Percentiles rank a stretch among this genome's conserved stretches.
Evolutionary conservation across 2,797 vertebrate species (phyloP).

Genomic region (Acropternis orthonyx): DNA sequence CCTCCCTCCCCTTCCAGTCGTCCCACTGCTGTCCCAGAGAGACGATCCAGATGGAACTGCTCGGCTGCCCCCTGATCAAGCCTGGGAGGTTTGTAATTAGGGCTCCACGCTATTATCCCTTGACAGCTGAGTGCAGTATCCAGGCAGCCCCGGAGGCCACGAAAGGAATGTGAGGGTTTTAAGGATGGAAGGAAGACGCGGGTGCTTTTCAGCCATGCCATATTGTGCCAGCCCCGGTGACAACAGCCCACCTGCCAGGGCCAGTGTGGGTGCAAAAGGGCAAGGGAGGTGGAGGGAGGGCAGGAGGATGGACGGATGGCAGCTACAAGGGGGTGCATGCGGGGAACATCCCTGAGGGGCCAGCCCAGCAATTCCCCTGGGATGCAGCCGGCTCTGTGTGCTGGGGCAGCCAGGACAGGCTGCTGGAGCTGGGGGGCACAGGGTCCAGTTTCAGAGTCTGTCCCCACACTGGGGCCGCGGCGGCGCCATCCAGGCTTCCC

Average conservation of each 20-base stretch:
- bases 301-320: background rate
- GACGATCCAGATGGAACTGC: slow-evolving; percentile 27
- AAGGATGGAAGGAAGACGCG: background rate
- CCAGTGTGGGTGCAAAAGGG: background rate
- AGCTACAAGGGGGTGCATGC: background rate
- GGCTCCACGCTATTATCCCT: background rate
- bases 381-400: background rate
- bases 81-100: background rate
- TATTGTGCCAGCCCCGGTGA: background rate
- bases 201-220: background rate
- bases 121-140: slow-evolving; percentile 26
- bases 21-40: background rate
- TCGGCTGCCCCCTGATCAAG: background rate
- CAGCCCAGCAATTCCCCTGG: background rate
- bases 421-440: background rate
- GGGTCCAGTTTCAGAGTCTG: background rate
- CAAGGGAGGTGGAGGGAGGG: background rate
- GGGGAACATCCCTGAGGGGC: background rate
- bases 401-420: background rate
- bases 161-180: background rate
- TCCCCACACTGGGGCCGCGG: rapidly evolving
- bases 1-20: background rate
- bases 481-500: background rate
- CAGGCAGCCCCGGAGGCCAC: slow-evolving; percentile 3
- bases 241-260: slow-evolving; percentile 11